These are phyloP conservation scores for Tragopan temminckii DNA, from an alignment of 2,797 vertebrate genomes.

Conservation along the genomic window DNA sequence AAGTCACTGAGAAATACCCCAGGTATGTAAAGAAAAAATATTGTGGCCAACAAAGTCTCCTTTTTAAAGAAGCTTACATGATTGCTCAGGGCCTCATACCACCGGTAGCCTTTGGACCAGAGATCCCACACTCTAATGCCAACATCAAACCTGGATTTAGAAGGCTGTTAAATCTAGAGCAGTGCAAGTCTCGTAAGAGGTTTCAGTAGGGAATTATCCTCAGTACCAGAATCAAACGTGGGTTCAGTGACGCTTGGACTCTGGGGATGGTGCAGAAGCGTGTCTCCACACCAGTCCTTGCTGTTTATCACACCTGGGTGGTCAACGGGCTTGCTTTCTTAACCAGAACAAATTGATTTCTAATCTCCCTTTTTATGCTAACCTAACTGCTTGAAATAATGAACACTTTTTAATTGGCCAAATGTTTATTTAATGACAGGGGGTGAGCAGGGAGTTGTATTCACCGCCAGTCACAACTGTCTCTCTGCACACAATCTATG, in stretches of 20 bases:
- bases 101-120: background rate
- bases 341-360: background rate
- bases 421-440: background rate
- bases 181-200: background rate
- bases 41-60: background rate
- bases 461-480: background rate
- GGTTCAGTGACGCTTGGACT: background rate
- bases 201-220: background rate
- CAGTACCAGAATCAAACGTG: background rate
- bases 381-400: background rate
- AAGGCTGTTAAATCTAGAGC: background rate
- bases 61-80: background rate
- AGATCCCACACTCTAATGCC: background rate
- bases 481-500: background rate
- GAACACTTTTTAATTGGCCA: slow-evolving; percentile 4
- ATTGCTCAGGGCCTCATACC: background rate
- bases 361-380: background rate
- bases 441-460: background rate
- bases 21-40: background rate
- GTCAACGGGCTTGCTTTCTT: background rate
- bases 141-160: background rate
- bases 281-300: background rate
- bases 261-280: background rate
- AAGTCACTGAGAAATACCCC: background rate
- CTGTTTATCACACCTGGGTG: background rate